Conservation (phyloP, 2,113 vertebrate species). For the Pelobates fuscus region DNA sequence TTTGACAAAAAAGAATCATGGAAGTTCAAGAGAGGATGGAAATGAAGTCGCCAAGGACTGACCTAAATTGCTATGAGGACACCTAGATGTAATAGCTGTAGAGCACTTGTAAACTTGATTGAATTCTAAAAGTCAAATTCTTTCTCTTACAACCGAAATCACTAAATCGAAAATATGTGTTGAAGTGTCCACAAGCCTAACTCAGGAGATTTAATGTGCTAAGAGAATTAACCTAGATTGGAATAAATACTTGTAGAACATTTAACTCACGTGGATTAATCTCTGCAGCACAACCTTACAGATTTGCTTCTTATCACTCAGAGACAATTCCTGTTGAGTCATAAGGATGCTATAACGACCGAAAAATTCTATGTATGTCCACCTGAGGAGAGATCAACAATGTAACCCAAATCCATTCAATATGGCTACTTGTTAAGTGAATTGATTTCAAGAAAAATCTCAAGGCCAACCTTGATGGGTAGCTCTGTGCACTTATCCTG, state of each 20-base stretch:
- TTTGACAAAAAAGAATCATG: too few relatives aligned
- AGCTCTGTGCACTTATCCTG: slow-evolving; percentile 93
- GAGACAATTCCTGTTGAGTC: slow-evolving; percentile 77
- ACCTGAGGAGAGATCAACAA: slow-evolving; percentile 67
- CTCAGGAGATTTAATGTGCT: too few relatives aligned
- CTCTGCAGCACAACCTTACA: slow-evolving; percentile 85
- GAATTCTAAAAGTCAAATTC: too few relatives aligned
- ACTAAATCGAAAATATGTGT: too few relatives aligned
- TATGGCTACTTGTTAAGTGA: neutral
- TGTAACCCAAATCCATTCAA: neutral
- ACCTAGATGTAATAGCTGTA: neutral
- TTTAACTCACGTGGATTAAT: slow-evolving; percentile 82
- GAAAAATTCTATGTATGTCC: slow-evolving; percentile 97
- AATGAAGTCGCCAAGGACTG: neutral
- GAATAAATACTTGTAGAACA: too few relatives aligned
- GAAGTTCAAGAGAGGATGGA: too few relatives aligned
- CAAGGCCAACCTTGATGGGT: slow-evolving; percentile 81
- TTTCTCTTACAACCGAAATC: too few relatives aligned
- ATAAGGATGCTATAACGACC: slow-evolving; percentile 94
- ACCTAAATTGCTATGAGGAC: neutral
- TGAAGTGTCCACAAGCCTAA: too few relatives aligned
- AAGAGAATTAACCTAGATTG: too few relatives aligned
- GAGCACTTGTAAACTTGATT: too few relatives aligned
- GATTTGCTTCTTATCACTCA: slow-evolving; percentile 84
- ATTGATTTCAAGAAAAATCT: neutral